Conservation (phyloP, 1,140 invertebrate species). For the Pseudomyrmex concolor region DNA sequence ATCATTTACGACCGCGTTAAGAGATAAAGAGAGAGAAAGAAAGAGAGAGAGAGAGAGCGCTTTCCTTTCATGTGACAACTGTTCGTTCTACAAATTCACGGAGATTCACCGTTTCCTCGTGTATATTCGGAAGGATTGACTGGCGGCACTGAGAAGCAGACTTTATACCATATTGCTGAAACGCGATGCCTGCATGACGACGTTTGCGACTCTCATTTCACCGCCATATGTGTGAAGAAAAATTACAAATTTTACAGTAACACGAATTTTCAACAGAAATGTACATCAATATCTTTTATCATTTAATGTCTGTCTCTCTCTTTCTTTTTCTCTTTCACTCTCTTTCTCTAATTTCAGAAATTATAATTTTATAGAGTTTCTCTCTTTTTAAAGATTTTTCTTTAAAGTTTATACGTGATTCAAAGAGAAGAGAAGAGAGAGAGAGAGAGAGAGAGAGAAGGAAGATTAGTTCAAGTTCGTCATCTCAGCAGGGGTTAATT, state of each 20-base stretch:
- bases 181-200: not conserved
- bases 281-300: not conserved
- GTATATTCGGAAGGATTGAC: slow-evolving; percentile 19
- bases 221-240: not conserved
- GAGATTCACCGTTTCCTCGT: not conserved
- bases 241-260: not conserved
- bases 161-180: not conserved
- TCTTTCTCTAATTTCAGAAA: too few relatives aligned
- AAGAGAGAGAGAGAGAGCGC: too few relatives aligned
- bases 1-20: slow-evolving; percentile 34
- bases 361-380: not conserved
- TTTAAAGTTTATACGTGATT: slow-evolving; percentile 8
- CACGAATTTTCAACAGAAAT: not conserved
- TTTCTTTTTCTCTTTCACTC: too few relatives aligned
- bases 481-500: slow-evolving; percentile 73
- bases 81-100: slow-evolving; percentile 21
- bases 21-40: not conserved
- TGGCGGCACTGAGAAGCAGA: not conserved
- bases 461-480: slow-evolving; percentile 73
- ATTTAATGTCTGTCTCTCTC: not conserved
- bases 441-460: slow-evolving; percentile 4
- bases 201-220: not conserved
- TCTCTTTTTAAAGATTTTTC: slow-evolving; percentile 5
- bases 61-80: slow-evolving; percentile 2
- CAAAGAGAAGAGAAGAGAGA: not conserved